phyloP scores from a whole-genome alignment of 2,797 vertebrate genomes.

The Sebastiscus tertius region DNA sequence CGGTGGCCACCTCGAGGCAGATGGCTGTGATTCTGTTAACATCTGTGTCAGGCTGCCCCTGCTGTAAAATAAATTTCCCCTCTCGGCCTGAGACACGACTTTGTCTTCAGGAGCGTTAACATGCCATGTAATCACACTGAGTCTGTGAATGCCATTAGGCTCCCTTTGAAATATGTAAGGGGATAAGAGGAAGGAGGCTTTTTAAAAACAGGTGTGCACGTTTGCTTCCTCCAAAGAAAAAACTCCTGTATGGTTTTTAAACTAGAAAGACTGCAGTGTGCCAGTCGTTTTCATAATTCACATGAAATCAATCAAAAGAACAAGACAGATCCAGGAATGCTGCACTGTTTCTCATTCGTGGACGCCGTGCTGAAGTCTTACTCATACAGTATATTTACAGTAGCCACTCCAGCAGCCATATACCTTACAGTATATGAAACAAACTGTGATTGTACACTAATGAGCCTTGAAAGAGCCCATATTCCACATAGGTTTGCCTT shows the following conservation, averaged over 20 bases:
- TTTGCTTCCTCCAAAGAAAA: conserved; percentile 16
- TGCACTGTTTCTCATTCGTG: conserved; percentile 17
- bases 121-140: conserved; percentile 62
- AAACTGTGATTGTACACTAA: conserved; percentile 52
- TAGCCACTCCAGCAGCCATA: conserved; percentile 18
- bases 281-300: not conserved
- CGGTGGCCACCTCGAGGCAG: conserved; percentile 57
- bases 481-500: conserved; percentile 41
- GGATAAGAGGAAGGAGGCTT: conserved; percentile 27
- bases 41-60: conserved; percentile 70
- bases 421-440: conserved; percentile 21
- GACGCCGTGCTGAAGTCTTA: conserved; percentile 13
- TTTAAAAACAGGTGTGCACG: conserved; percentile 57
- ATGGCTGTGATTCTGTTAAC: conserved; percentile 75
- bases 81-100: conserved; percentile 53
- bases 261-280: not conserved
- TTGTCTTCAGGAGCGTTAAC: conserved; percentile 70
- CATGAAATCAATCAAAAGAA: conserved; percentile 33
- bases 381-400: conserved; percentile 43
- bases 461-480: conserved; percentile 49
- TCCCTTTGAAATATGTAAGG: conserved; percentile 55
- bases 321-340: not conserved
- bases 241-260: not conserved
- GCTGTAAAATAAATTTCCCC: conserved; percentile 72
- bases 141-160: conserved; percentile 69